These are phyloP conservation scores for Apamea anceps DNA, from an alignment of 2,888 invertebrate genomes.

Conservation along the genomic window DNA sequence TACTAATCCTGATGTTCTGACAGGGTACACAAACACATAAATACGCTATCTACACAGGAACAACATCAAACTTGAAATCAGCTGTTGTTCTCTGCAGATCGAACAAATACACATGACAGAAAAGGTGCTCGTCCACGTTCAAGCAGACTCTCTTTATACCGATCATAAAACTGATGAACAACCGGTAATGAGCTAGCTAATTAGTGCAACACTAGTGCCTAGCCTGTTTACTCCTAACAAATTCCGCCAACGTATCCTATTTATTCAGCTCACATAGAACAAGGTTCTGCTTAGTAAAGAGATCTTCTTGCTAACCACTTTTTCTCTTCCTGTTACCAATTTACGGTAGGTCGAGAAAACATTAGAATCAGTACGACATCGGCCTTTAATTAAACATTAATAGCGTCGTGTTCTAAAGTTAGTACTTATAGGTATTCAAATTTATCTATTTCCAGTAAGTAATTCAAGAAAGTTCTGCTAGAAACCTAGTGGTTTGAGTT, in stretches of 20 bases:
- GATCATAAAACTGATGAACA: constrained; percentile 24
- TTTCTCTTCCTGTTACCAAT: constrained; percentile 27
- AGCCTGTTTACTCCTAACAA: neutral
- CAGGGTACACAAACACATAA: neutral
- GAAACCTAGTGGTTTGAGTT: constrained; percentile 44
- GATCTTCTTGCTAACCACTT: constrained; percentile 18
- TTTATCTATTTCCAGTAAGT: constrained; percentile 40
- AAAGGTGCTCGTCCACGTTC: neutral
- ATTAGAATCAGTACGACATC: constrained; percentile 25
- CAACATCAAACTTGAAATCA: neutral
- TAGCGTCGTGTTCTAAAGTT: constrained; percentile 20
- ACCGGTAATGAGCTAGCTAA: constrained; percentile 28
- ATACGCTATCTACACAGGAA: neutral
- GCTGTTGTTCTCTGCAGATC: neutral
- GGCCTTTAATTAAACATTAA: constrained; percentile 32
- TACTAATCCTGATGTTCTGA: neutral
- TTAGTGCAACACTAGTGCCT: constrained; percentile 21
- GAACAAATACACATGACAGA: neutral
- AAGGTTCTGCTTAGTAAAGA: constrained; percentile 23
- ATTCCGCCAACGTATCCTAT: constrained; percentile 27
- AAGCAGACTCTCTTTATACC: neutral
- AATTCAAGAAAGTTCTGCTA: constrained; percentile 52
- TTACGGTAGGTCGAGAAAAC: constrained; percentile 22
- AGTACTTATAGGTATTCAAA: constrained; percentile 22
- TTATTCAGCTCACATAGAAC: constrained; percentile 24